These are phyloP conservation scores for Drosophila nigromelanica DNA, from an alignment of 1,140 invertebrate species.

Conservation along the genomic window DNA sequence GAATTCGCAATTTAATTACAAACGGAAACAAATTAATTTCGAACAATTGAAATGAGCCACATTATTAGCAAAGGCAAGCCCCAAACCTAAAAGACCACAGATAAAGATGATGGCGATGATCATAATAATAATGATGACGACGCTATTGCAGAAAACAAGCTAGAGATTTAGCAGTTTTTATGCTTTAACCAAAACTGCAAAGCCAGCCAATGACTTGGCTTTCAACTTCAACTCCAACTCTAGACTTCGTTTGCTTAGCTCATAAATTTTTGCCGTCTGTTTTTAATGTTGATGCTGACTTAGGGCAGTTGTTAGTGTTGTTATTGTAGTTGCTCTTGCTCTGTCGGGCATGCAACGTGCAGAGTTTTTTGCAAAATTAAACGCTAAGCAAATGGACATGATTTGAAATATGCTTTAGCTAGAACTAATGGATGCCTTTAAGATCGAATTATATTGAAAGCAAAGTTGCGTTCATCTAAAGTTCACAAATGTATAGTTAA, in stretches of 20 bases:
- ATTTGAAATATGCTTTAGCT: constrained; percentile 4
- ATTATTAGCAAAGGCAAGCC: constrained; percentile 49
- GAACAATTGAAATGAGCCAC: constrained; percentile 64
- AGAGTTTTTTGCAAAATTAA: constrained; percentile 19
- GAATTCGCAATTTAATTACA: constrained; percentile 55
- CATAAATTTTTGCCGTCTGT: constrained; percentile 35
- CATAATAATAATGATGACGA: background rate
- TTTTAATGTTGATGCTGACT: constrained; percentile 36
- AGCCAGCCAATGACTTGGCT: constrained; percentile 20
- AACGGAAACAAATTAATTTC: constrained; percentile 71
- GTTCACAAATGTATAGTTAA: too few relatives aligned
- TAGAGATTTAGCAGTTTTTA: constrained; percentile 12
- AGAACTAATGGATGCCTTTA: too few relatives aligned
- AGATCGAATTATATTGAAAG: too few relatives aligned
- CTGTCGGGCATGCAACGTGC: constrained; percentile 36
- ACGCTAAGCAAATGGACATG: background rate
- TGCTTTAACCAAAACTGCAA: constrained; percentile 5
- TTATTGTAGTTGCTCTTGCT: background rate
- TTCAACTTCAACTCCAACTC: constrained; percentile 23
- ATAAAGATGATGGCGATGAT: background rate
- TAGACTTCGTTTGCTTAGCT: constrained; percentile 31
- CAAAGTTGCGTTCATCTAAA: too few relatives aligned
- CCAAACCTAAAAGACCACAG: constrained; percentile 5
- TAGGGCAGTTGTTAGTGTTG: constrained; percentile 11
- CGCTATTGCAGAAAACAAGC: constrained; percentile 15